phyloP scores from a whole-genome alignment of 2,888 invertebrate species.

The Craniophora ligustri region DNA sequence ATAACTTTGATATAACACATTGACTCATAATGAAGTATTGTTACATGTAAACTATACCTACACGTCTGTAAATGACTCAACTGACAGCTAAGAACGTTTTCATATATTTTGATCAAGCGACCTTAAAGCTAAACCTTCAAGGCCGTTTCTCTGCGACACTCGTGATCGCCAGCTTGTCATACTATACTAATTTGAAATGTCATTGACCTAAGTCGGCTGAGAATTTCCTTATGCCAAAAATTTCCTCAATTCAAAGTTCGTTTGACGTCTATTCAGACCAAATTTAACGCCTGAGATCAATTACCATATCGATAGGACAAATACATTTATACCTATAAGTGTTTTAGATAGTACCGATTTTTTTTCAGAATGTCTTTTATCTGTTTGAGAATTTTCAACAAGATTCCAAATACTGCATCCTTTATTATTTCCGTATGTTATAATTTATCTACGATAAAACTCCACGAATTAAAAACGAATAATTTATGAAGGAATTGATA shows the following conservation, averaged over 20 bases:
- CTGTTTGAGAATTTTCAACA: too few relatives aligned
- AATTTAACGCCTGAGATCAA: slow-evolving; percentile 3
- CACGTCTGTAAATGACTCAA: neutral
- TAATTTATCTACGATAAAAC: too few relatives aligned
- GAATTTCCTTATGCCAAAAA: slow-evolving; percentile 35
- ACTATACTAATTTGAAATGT: slow-evolving; percentile 39
- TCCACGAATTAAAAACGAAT: too few relatives aligned
- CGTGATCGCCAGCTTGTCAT: slow-evolving; percentile 26
- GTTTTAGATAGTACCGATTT: neutral
- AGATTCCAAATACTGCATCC: too few relatives aligned
- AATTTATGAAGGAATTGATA: too few relatives aligned
- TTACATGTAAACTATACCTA: too few relatives aligned
- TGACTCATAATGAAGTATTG: too few relatives aligned
- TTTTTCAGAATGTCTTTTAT: too few relatives aligned
- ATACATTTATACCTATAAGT: too few relatives aligned
- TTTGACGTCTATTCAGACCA: slow-evolving; percentile 23
- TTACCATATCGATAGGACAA: neutral
- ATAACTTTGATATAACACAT: too few relatives aligned
- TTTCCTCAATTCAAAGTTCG: slow-evolving; percentile 27
- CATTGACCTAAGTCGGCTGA: slow-evolving; percentile 37
- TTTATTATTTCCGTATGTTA: too few relatives aligned
- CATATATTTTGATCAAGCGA: slow-evolving; percentile 10
- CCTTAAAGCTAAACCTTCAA: slow-evolving; percentile 37
- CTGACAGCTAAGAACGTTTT: neutral
- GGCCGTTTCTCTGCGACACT: slow-evolving; percentile 26